phyloP scores from a whole-genome alignment of 2,113 vertebrate species.

The Phaethornis superciliosus region DNA sequence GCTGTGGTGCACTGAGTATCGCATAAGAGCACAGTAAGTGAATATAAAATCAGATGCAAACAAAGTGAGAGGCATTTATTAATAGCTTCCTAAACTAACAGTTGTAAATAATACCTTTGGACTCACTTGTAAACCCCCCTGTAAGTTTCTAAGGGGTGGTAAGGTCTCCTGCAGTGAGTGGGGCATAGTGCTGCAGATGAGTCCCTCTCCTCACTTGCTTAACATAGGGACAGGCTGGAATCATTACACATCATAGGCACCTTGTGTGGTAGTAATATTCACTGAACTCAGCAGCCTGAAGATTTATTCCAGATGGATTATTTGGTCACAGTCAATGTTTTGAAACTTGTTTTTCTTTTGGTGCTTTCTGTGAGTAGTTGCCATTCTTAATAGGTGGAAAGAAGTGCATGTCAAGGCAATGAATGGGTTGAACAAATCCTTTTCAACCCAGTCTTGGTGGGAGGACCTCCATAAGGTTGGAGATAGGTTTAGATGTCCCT shows the following conservation, averaged over 20 bases:
- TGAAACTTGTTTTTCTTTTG: not conserved
- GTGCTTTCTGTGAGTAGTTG: not conserved
- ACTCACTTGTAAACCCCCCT: not conserved
- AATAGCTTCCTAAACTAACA: not conserved
- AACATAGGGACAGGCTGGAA: not conserved
- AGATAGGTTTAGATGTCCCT: not conserved
- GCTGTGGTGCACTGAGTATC: accelerated
- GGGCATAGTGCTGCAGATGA: not conserved
- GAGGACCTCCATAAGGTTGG: not conserved
- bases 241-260: not conserved
- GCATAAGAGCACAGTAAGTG: not conserved
- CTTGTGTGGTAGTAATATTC: not conserved
- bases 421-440: not conserved
- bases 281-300: not conserved
- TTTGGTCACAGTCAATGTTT: not conserved
- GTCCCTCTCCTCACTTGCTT: not conserved
- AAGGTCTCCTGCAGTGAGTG: not conserved
- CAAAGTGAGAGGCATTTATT: not conserved
- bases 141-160: not conserved
- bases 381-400: not conserved
- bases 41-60: not conserved
- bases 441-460: not conserved
- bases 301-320: not conserved
- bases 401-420: not conserved
- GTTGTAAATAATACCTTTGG: not conserved